These are phyloP conservation scores for Heterotilapia buettikoferi DNA, from an alignment of 2,113 vertebrate species.

Conservation along the genomic window DNA sequence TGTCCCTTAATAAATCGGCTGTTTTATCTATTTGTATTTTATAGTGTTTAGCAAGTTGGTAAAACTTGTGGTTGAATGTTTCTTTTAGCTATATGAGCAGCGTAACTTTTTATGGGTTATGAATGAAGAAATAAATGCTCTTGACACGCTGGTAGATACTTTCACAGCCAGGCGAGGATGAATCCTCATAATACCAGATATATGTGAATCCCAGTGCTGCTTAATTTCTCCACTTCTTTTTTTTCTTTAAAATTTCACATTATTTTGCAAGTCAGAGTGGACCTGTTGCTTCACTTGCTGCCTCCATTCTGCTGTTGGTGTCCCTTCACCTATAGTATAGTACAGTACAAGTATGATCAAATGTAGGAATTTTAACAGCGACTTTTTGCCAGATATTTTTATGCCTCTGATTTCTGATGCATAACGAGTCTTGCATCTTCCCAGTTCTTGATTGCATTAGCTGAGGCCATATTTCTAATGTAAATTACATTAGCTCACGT, in stretches of 20 bases:
- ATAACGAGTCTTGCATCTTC: neutral
- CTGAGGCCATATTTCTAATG: neutral
- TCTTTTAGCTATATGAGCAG: neutral
- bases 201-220: neutral
- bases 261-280: neutral
- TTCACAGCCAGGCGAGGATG: neutral
- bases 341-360: neutral
- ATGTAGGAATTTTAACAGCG: neutral
- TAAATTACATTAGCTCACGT: neutral
- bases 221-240: neutral
- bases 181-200: neutral
- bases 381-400: neutral
- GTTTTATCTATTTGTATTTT: neutral
- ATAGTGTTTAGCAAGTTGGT: neutral
- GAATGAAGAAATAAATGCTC: neutral
- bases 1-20: neutral
- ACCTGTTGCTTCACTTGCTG: neutral
- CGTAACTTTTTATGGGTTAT: neutral
- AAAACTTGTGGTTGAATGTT: neutral
- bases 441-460: neutral
- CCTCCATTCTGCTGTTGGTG: neutral
- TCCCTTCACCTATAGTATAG: neutral
- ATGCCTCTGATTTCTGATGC: neutral
- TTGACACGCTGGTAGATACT: neutral
- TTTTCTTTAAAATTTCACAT: accelerated